phyloP scores from a whole-genome alignment of 1,140 invertebrate species.

The Spodoptera litura region DNA sequence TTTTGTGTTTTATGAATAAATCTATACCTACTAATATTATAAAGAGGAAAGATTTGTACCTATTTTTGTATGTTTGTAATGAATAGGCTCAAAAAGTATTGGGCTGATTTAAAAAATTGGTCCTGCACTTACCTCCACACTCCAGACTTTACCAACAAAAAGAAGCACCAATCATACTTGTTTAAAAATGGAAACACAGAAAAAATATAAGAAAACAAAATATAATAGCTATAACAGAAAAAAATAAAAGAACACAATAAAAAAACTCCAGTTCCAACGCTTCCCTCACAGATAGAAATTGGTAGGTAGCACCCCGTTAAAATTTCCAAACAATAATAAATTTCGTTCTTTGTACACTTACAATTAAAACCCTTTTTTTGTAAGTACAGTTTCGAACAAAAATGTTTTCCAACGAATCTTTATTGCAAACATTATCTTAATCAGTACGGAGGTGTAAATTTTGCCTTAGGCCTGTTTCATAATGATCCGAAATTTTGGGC shows the following conservation, averaged over 20 bases:
- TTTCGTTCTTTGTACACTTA: neutral
- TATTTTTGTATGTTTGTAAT: too few species aligned
- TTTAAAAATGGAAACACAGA: too few species aligned
- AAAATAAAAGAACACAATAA: constrained; percentile 9
- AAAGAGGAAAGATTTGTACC: too few species aligned
- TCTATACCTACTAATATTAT: too few species aligned
- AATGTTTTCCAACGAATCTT: constrained; percentile 20
- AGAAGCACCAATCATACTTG: too few species aligned
- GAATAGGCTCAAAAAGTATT: too few species aligned
- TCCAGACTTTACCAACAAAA: too few species aligned
- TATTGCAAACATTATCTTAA: constrained; percentile 32
- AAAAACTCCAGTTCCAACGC: neutral
- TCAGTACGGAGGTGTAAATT: constrained; percentile 31
- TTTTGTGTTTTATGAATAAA: too few species aligned
- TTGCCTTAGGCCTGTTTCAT: constrained; percentile 2
- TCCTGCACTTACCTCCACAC: too few species aligned
- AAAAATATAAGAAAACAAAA: too few species aligned
- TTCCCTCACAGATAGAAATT: neutral
- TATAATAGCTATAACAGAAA: neutral
- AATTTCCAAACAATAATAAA: constrained; percentile 33
- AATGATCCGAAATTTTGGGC: neutral
- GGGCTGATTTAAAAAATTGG: too few species aligned
- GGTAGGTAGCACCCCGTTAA: neutral
- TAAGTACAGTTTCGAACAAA: neutral
- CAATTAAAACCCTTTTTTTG: constrained; percentile 20